Evolutionary conservation across 2,113 vertebrate species (phyloP).

Genomic region (Kryptolebias marmoratus): DNA sequence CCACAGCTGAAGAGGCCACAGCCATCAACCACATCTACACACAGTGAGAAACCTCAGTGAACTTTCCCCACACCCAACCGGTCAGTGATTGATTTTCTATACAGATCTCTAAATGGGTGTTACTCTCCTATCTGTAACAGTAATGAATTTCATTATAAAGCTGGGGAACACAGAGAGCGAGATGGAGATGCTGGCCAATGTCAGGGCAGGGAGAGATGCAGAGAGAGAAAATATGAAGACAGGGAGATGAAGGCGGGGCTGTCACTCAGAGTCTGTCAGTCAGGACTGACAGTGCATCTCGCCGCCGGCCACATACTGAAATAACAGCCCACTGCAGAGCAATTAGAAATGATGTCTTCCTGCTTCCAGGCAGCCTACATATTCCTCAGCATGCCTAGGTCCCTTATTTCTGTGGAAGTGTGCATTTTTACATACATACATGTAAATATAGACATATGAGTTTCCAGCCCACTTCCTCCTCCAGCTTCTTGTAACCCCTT

Average conservation of each 20-base stretch:
- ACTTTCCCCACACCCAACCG: constrained; percentile 51
- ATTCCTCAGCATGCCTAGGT: background rate
- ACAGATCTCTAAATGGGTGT: constrained; percentile 70
- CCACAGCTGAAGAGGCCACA: constrained; percentile 43
- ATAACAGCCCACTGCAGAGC: constrained; percentile 56
- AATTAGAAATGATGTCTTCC: constrained; percentile 55
- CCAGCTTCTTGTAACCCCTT: constrained; percentile 1
- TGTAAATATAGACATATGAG: constrained; percentile 43
- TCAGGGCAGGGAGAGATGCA: constrained; percentile 12
- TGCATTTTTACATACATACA: constrained; percentile 34
- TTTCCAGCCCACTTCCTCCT: constrained; percentile 48
- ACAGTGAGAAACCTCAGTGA: constrained; percentile 49
- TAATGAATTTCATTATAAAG: constrained; percentile 76
- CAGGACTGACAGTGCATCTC: constrained; percentile 51
- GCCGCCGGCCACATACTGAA: constrained; percentile 53
- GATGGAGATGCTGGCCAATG: constrained; percentile 41
- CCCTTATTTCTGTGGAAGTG: background rate
- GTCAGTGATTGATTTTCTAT: constrained; percentile 70
- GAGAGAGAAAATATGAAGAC: constrained; percentile 26
- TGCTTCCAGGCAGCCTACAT: constrained; percentile 46
- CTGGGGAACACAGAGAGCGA: constrained; percentile 48
- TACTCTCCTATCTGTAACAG: constrained; percentile 69
- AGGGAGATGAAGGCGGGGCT: constrained; percentile 31
- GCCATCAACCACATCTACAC: constrained; percentile 20
- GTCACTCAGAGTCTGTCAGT: constrained; percentile 66